phyloP scores from a whole-genome alignment of 2,888 invertebrate genomes.

The Tachina lurida region DNA sequence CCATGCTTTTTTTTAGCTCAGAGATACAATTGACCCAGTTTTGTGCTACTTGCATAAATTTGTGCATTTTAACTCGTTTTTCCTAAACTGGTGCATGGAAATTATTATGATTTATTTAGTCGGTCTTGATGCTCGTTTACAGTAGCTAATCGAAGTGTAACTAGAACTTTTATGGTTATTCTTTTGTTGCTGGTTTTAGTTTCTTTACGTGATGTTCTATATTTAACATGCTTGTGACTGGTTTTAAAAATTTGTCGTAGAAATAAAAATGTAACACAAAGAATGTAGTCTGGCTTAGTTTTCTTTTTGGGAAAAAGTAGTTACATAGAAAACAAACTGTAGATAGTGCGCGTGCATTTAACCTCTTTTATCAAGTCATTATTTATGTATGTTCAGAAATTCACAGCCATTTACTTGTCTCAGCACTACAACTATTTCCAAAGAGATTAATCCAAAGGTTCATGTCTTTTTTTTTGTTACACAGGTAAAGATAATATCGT shows the following conservation, averaged over 20 bases:
- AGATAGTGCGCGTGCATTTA: neutral
- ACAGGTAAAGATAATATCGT: neutral
- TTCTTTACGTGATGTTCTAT: neutral
- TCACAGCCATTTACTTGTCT: slow-evolving; percentile 4
- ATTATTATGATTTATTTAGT: no score
- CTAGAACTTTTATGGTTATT: neutral
- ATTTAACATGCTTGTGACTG: neutral
- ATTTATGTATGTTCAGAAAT: neutral
- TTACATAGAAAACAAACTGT: neutral
- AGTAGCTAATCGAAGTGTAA: no score
- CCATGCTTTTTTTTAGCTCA: no score
- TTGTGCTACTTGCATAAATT: no score
- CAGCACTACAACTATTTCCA: neutral
- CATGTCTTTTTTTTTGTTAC: neutral
- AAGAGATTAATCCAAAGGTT: neutral
- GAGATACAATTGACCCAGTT: no score
- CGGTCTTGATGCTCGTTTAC: no score
- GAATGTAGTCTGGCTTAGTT: neutral
- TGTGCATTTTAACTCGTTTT: no score
- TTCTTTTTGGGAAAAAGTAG: neutral
- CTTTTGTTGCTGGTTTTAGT: neutral
- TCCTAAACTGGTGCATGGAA: no score
- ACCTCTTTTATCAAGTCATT: neutral
- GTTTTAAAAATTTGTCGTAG: neutral
- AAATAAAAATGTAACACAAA: neutral